A percentile compares a stretch with the other conserved stretches of the same genome.
phyloP scores from a whole-genome alignment of 2,888 invertebrate species.

The Encarsia formosa region DNA sequence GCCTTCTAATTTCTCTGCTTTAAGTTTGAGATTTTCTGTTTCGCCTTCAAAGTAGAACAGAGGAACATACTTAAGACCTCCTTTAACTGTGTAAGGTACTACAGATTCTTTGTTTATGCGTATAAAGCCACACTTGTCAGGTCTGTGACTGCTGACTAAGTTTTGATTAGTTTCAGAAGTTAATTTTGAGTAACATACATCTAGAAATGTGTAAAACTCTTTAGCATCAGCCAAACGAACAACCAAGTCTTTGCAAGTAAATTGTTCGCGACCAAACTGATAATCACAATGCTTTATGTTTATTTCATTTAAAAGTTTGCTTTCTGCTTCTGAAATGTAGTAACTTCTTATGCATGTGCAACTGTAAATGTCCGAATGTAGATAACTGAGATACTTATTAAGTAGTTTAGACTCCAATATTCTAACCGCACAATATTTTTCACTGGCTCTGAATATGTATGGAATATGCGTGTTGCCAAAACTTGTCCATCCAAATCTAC shows the following conservation, averaged over 20 bases:
- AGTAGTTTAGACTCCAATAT: slow-evolving; percentile 89
- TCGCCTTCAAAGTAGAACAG: slow-evolving; percentile 87
- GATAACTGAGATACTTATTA: slow-evolving; percentile 81
- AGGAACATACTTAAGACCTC: slow-evolving; percentile 82
- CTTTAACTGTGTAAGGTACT: slow-evolving; percentile 84
- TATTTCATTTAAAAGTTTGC: slow-evolving; percentile 85
- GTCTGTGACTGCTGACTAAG: slow-evolving; percentile 44
- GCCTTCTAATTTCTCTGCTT: slow-evolving; percentile 81
- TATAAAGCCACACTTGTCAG: slow-evolving; percentile 84
- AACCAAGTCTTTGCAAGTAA: slow-evolving; percentile 84
- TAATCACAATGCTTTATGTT: slow-evolving; percentile 88
- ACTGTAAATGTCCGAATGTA: slow-evolving; percentile 85
- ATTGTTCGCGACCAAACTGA: slow-evolving; percentile 83
- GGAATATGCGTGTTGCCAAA: slow-evolving; percentile 84
- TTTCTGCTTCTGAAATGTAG: slow-evolving; percentile 88
- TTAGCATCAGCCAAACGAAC: slow-evolving; percentile 83
- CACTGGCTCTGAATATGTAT: slow-evolving; percentile 77
- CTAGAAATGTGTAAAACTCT: slow-evolving; percentile 86
- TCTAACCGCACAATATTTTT: slow-evolving; percentile 88
- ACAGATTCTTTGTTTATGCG: slow-evolving; percentile 90
- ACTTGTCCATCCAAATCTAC: slow-evolving; percentile 87
- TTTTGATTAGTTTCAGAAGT: slow-evolving; percentile 66
- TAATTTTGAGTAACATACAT: slow-evolving; percentile 82
- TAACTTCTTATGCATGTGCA: slow-evolving; percentile 90
- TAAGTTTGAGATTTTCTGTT: slow-evolving; percentile 84